phyloP scores from a whole-genome alignment of 2,113 vertebrate genomes.

The Puffinus mauretanicus region DNA sequence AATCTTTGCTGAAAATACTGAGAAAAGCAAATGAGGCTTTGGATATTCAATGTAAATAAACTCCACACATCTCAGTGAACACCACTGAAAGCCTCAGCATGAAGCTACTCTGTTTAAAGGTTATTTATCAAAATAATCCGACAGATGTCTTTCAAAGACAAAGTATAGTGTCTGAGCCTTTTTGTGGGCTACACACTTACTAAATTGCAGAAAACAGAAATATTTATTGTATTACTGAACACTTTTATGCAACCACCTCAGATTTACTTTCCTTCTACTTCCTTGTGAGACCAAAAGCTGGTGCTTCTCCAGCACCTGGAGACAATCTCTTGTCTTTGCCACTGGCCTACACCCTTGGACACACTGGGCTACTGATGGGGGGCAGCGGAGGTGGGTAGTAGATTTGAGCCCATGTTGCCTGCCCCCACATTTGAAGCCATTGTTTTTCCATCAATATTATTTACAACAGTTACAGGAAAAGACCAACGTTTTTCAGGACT shows the following conservation, averaged over 20 bases:
- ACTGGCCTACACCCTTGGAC: background rate
- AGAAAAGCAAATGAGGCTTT: background rate
- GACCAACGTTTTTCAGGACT: background rate
- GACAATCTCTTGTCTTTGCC: background rate
- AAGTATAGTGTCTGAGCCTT: background rate
- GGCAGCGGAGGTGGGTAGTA: background rate
- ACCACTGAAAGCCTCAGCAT: background rate
- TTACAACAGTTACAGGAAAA: background rate
- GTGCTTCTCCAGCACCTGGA: background rate
- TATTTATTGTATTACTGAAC: background rate
- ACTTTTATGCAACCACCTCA: background rate
- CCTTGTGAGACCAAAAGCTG: rapidly evolving
- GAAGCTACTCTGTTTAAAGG: background rate
- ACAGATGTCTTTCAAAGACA: background rate
- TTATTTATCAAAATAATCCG: background rate
- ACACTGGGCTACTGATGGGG: background rate
- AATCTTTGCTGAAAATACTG: background rate
- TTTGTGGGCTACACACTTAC: background rate
- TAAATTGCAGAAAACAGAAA: background rate
- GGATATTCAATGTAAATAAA: background rate
- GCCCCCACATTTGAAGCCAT: background rate
- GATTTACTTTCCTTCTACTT: background rate
- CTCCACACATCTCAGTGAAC: background rate
- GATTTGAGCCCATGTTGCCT: background rate
- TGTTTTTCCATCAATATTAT: background rate